These are phyloP conservation scores for Mamestra configurata DNA, from an alignment of 1,140 invertebrate genomes.

Conservation along the genomic window DNA sequence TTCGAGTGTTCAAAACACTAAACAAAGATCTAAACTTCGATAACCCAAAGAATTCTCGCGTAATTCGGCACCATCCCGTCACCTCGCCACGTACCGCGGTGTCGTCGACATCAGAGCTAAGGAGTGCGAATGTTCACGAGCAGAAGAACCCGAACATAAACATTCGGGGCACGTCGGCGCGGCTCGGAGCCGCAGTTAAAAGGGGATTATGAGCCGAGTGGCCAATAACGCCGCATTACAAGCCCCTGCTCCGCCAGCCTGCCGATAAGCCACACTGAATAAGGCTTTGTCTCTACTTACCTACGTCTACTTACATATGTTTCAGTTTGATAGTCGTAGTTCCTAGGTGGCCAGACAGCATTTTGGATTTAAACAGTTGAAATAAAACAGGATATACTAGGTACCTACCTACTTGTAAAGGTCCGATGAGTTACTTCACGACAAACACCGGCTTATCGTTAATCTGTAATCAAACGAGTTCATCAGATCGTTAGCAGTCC, in stretches of 20 bases:
- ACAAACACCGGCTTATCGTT: neutral
- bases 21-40: neutral
- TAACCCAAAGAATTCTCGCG: neutral
- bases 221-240: conserved; percentile 80
- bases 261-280: conserved; percentile 74
- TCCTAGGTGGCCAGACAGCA: neutral
- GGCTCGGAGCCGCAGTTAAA: conserved; percentile 77
- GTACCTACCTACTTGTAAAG: neutral
- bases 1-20: neutral
- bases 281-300: conserved; percentile 63
- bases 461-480: conserved; percentile 22
- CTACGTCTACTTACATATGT: conserved; percentile 38
- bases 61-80: neutral
- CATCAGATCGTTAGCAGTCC: neutral
- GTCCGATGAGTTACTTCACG: neutral
- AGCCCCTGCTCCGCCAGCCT: conserved; percentile 56
- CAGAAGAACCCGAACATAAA: conserved; percentile 66
- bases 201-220: conserved; percentile 83
- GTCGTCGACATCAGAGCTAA: conserved; percentile 65
- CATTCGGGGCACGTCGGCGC: conserved; percentile 75
- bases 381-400: no score
- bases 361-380: neutral
- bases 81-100: conserved; percentile 1
- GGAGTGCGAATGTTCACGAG: conserved; percentile 76
- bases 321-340: neutral